Evolutionary conservation across 2,797 vertebrate species (phyloP), one percentile per base, ranked within the genome.

Genomic region (Chaetophractus vellerosus): DNA sequence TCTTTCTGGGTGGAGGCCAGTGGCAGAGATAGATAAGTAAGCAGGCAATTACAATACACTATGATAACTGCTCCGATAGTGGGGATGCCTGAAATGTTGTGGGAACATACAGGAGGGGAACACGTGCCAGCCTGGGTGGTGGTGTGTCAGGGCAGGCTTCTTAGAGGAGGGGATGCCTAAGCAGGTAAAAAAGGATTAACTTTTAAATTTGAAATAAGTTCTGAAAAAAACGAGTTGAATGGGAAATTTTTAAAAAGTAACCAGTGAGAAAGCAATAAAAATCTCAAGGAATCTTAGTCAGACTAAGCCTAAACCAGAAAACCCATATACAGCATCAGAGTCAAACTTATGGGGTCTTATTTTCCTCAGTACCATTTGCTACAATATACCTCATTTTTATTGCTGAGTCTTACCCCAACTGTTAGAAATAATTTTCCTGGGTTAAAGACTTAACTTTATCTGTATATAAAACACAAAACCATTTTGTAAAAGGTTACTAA

Each of bases 131-230:
- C 45, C 45, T 45, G 8, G 45, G 45, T 45, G 41, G 45, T 10
- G 10, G 45, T 45, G 45, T 45, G 45, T 45, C 8, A 45, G 45
- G 45, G 45, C 10, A 45, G 45, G 45, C 9, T 45, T 45, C 45
- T 45, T 45, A 45, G 41, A 45, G 41, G 41, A 45, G 5, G 45
- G 45, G 45, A 45, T 45, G 45, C 10, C 45, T 45, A 45, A 45
- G 45, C 45, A 45, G 45, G 8, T 45, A 45, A 52, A 52, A 52
- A 52, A 52, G 50, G 50, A 52, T 59, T 45, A 81, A 93, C 21
- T 71, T 80, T 92, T 68, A 95, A 50, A 80, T 83, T 48, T n/a
- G 38, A 95, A 95, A 18, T 63, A 79, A 91, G 64, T 63, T 91
- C 59, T 92, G 31, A 93, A 95, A 91, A 91, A 95, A 71, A 14